Evolutionary conservation across 2,888 invertebrate species (phyloP).

Genomic region (Colostygia pectinataria): DNA sequence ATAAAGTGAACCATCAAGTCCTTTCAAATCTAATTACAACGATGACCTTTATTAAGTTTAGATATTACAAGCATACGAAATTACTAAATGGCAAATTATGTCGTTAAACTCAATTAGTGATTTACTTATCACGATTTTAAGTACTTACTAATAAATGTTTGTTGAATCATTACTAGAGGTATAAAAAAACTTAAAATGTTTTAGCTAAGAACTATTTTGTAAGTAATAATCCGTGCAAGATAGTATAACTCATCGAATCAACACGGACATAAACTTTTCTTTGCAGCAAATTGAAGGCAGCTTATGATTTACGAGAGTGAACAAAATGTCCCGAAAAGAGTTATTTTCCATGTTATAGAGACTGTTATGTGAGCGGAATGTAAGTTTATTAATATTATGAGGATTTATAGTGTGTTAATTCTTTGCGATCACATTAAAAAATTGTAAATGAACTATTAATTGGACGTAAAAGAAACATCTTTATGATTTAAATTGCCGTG

Average conservation of each 20-base stretch:
- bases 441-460: constrained; percentile 35
- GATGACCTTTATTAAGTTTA: too few relatives aligned
- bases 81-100: too few relatives aligned
- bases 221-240: not conserved
- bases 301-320: constrained; percentile 46
- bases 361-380: constrained; percentile 70
- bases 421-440: constrained; percentile 26
- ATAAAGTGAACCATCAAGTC: too few relatives aligned
- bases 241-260: constrained; percentile 24
- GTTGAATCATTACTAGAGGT: too few relatives aligned
- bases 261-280: constrained; percentile 37
- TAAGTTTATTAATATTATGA: constrained; percentile 71
- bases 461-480: constrained; percentile 36
- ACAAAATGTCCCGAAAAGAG: constrained; percentile 59
- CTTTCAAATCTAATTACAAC: too few relatives aligned
- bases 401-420: constrained; percentile 54
- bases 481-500: constrained; percentile 38
- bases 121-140: too few relatives aligned
- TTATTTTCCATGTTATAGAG: constrained; percentile 66
- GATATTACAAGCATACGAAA: too few relatives aligned
- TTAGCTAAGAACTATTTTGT: not conserved
- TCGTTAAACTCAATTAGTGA: too few relatives aligned
- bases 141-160: too few relatives aligned
- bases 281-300: constrained; percentile 24
- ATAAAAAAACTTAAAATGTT: too few relatives aligned